Evolutionary conservation across 35 echinoderm and acorn worm species (phyloP).

Genomic region (Patiria miniata): DNA sequence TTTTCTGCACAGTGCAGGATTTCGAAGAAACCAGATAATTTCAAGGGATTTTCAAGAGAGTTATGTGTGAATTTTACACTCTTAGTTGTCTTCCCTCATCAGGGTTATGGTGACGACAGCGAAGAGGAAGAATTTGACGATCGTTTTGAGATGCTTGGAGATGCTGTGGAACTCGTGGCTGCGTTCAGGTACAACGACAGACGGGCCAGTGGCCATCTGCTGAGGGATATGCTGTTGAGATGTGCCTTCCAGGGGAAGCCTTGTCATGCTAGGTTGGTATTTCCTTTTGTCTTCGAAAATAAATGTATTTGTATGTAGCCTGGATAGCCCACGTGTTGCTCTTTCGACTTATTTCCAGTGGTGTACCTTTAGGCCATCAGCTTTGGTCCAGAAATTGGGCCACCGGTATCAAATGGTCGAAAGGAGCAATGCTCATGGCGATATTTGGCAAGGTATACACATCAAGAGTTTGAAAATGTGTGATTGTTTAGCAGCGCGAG

Average conservation of each 20-base stretch:
- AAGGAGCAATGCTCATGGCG: too few species aligned
- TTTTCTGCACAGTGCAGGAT: too few species aligned
- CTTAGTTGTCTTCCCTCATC: background rate
- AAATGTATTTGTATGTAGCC: background rate
- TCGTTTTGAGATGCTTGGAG: background rate
- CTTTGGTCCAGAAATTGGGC: too few species aligned
- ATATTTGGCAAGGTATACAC: too few species aligned
- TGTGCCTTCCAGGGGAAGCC: constrained; percentile 27
- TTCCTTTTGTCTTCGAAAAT: background rate
- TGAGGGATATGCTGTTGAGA: constrained; percentile 14
- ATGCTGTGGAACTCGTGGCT: background rate
- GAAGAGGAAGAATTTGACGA: background rate
- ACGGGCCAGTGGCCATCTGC: background rate
- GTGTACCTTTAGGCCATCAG: background rate
- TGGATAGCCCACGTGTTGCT: background rate
- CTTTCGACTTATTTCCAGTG: background rate
- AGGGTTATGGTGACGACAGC: background rate
- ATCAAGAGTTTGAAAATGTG: too few species aligned
- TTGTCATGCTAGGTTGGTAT: background rate
- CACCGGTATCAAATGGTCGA: too few species aligned
- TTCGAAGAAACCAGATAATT: too few species aligned
- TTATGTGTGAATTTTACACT: too few species aligned
- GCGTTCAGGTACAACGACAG: background rate
- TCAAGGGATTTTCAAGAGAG: too few species aligned
- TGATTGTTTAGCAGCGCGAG: too few species aligned